Base-by-base conservation (phyloP, 2,797 vertebrate species). In the Crax fasciolata region DNA sequence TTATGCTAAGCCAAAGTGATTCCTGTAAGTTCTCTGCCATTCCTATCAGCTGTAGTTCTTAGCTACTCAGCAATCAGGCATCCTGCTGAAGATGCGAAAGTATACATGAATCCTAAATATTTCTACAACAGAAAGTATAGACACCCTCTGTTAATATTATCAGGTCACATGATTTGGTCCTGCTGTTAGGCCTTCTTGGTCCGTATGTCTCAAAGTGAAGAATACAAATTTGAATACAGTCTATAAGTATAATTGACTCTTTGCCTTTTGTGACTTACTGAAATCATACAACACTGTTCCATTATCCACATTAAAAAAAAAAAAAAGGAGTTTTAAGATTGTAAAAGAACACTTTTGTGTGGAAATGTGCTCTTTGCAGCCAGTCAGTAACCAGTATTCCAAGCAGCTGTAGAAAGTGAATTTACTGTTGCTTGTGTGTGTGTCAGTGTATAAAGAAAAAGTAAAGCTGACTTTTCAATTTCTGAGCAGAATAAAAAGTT, bases 391-490 rank as follows among this genome's bases (percentile, higher is more conserved):
- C 62, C 70, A 85, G 49, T n/a, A 88, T 79, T 79, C 79, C 73
- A 73, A 94, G 84, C 76, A 92, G 92, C 84, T 93, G 89, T 35
- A 90, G 87, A 95, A 92, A 94, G 88, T 84, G 88, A 96, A 93
- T 91, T 95, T 90, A 90, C 90, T 95, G 93, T 81, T 95, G 48
- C n/a, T n/a, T 12, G 3, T 55, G 25, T 10, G 13, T 58, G 23
- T 67, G 21, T 82, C 25, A 78, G 35, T 49, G 19, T 19, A 79
- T 74, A 88, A 89, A 86, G 39, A 74, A 89, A 94, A 84, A 18
- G 44, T 62, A 87, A 84, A 89, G 61, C 41, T 86, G 32, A 38
- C 8, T 6, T 75, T 68, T 58, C 38, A 74, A 41, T 57, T 94
- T 48, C 71, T 25, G 17, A 88, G 87, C 68, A 84, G 70, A 87